Evolutionary conservation across 2,888 invertebrate species (phyloP).

Genomic region (Idaea straminata): DNA sequence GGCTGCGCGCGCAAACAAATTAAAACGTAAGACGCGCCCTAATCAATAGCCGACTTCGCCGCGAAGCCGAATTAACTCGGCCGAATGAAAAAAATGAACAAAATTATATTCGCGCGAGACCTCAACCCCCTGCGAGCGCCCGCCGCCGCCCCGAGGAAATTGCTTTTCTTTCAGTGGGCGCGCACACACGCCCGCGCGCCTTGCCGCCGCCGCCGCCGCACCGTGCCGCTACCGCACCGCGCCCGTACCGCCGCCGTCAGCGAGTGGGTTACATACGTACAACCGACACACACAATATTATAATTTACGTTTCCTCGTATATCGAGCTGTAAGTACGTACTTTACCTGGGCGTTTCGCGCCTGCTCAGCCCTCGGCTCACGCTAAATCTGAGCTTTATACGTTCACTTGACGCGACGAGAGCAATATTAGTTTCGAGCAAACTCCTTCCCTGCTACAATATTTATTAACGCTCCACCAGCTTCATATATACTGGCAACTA

Average conservation of each 20-base stretch:
- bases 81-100: slow-evolving; percentile 80
- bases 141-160: slow-evolving; percentile 71
- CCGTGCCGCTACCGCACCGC: slow-evolving; percentile 52
- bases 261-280: slow-evolving; percentile 62
- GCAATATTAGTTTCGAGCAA: slow-evolving; percentile 78
- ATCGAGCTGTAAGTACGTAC: slow-evolving; percentile 78
- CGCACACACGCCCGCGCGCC: slow-evolving; percentile 61
- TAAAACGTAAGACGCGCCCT: slow-evolving; percentile 81
- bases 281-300: slow-evolving; percentile 78
- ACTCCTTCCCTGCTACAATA: slow-evolving; percentile 74
- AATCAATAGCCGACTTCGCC: slow-evolving; percentile 79
- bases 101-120: slow-evolving; percentile 80
- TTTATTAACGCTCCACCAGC: slow-evolving; percentile 71
- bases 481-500: slow-evolving; percentile 35
- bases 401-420: slow-evolving; percentile 79
- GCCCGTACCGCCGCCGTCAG: slow-evolving; percentile 38
- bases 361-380: slow-evolving; percentile 73
- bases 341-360: slow-evolving; percentile 78
- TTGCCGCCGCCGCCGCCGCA: slow-evolving; percentile 38
- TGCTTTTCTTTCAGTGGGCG: slow-evolving; percentile 80
- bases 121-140: slow-evolving; percentile 53
- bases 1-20: slow-evolving; percentile 80
- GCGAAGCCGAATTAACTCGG: slow-evolving; percentile 79
- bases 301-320: slow-evolving; percentile 80
- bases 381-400: slow-evolving; percentile 80